Conservation (phyloP, 1,140 invertebrate genomes). For the Sminthurinus signatus region DNA sequence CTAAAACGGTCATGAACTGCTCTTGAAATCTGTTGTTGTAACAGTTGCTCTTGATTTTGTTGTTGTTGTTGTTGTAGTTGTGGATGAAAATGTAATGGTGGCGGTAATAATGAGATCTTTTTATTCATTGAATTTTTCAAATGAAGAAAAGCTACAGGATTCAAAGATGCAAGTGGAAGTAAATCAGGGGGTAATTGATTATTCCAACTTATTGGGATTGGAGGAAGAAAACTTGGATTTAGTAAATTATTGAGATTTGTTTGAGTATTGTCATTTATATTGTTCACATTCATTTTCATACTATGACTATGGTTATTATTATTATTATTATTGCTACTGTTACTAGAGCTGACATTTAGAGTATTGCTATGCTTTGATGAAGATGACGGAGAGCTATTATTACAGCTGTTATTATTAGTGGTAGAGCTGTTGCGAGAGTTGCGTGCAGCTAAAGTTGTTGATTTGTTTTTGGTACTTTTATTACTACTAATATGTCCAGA, state of each 20-base stretch:
- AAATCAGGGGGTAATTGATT: constrained; percentile 7
- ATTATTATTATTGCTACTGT: neutral
- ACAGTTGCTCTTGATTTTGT: neutral
- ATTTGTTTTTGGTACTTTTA: constrained; percentile 17
- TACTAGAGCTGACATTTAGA: neutral
- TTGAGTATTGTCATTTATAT: too few species aligned
- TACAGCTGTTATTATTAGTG: neutral
- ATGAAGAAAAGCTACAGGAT: constrained; percentile 1
- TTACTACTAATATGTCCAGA: neutral
- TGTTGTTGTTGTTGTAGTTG: neutral
- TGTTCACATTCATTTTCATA: too few species aligned
- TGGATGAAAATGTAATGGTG: neutral
- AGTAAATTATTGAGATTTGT: too few species aligned
- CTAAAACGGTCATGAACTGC: too few species aligned
- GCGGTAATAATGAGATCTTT: constrained; percentile 17
- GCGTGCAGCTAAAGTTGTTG: too few species aligned
- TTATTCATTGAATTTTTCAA: neutral
- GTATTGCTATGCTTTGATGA: neutral
- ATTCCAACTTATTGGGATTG: neutral
- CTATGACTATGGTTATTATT: too few species aligned
- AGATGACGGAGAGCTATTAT: neutral
- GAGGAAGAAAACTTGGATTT: neutral
- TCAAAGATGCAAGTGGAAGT: neutral
- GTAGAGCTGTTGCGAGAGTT: too few species aligned
- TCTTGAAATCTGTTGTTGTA: too few species aligned